phyloP scores from a whole-genome alignment of 2,797 vertebrate genomes.

The Chelidonichthys spinosus region DNA sequence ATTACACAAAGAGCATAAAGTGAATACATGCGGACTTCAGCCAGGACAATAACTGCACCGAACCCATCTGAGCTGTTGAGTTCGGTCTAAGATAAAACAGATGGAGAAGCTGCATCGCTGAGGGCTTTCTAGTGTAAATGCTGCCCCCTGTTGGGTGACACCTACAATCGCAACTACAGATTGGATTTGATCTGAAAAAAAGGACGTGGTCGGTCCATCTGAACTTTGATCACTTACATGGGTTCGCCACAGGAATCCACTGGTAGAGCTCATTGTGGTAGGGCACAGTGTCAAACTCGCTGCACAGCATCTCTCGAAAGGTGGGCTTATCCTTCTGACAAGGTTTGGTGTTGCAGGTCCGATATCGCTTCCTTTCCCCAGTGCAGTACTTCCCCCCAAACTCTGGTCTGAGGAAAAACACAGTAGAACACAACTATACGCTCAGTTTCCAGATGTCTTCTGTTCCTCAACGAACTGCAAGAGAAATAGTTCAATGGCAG shows the following conservation, averaged over 20 bases:
- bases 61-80: neutral
- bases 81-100: too few species aligned
- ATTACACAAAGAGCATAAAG: neutral
- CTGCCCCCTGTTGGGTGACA: conserved; percentile 66
- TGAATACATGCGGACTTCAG: neutral
- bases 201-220: neutral
- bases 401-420: conserved; percentile 86
- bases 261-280: conserved; percentile 94
- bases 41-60: too few species aligned
- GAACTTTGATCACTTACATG: conserved; percentile 76
- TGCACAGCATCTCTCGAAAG: conserved; percentile 98
- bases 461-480: neutral
- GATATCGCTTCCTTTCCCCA: conserved; percentile 93
- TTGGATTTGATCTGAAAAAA: neutral
- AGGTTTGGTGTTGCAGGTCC: conserved; percentile 89
- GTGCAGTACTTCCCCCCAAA: conserved; percentile 97
- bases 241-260: conserved; percentile 91
- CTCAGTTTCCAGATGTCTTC: neutral
- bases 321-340: conserved; percentile 85
- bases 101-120: neutral
- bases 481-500: neutral
- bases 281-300: conserved; percentile 95
- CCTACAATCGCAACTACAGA: conserved; percentile 26
- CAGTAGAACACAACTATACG: neutral
- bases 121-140: conserved; percentile 44